Evolutionary conservation across 2,797 vertebrate genomes (phyloP).

Genomic region (Sternotherus odoratus): DNA sequence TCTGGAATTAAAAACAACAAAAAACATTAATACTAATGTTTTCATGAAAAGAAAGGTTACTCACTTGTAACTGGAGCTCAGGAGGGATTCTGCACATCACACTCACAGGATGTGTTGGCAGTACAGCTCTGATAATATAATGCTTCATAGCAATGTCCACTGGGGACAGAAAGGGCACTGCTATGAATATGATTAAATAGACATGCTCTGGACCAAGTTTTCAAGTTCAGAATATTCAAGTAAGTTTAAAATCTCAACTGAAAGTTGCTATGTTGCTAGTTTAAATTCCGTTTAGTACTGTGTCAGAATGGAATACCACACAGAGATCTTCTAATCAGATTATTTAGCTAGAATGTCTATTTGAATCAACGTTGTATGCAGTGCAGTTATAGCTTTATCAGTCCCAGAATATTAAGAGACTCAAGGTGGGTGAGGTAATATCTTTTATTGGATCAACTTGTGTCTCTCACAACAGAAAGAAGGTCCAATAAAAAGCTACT

Average conservation of each 20-base stretch:
- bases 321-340: not conserved
- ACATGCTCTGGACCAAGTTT: not conserved
- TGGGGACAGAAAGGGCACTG: not conserved
- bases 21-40: not conserved
- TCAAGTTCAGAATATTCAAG: not conserved
- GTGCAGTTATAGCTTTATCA: not conserved
- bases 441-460: not conserved
- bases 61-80: not conserved
- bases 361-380: not conserved
- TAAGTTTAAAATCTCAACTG: not conserved
- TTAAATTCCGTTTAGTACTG: not conserved
- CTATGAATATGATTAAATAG: not conserved
- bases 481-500: not conserved
- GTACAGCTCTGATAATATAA: not conserved
- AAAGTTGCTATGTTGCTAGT: not conserved
- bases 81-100: not conserved
- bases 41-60: not conserved
- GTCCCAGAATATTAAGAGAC: not conserved
- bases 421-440: not conserved
- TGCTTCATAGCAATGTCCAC: not conserved
- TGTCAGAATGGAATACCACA: not conserved
- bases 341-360: not conserved
- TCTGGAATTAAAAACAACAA: slow-evolving; percentile 79
- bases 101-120: not conserved
- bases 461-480: not conserved